Evolutionary conservation across 2,113 vertebrate species (phyloP).

Genomic region (Noturus placidus): DNA sequence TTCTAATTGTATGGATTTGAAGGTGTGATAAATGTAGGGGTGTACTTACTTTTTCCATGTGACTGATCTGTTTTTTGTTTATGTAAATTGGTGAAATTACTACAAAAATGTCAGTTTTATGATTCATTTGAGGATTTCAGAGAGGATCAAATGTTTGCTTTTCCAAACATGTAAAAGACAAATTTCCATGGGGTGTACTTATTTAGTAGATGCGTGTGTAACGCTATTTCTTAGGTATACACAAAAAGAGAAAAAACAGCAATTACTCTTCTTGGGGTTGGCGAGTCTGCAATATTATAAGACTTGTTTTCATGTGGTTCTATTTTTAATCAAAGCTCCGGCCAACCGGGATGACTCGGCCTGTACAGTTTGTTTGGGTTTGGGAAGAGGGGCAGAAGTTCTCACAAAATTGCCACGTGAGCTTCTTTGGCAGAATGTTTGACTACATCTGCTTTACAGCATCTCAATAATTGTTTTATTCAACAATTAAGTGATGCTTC

Average conservation of each 20-base stretch:
- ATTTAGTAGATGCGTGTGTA: too few relatives aligned
- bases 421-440: not conserved
- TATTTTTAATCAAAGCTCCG: slow-evolving; percentile 1
- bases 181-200: too few relatives aligned
- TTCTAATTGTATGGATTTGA: too few relatives aligned
- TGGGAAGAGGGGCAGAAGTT: not conserved
- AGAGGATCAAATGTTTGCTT: too few relatives aligned
- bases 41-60: too few relatives aligned
- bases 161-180: too few relatives aligned
- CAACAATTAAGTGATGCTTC: not conserved
- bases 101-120: too few relatives aligned
- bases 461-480: slow-evolving; percentile 7
- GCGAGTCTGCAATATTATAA: not conserved
- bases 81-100: too few relatives aligned
- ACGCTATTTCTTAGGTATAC: not conserved
- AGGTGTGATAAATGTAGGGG: too few relatives aligned
- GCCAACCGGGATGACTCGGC: not conserved
- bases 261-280: not conserved
- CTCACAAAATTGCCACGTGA: not conserved
- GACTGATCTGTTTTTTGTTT: too few relatives aligned
- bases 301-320: not conserved
- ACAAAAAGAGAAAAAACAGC: not conserved
- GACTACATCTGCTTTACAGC: not conserved
- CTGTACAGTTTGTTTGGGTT: not conserved
- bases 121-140: too few relatives aligned